Evolutionary conservation across 2,888 invertebrate species (phyloP), one percentile per base, ranked within the genome.

Genomic region (Meloe dianella): DNA sequence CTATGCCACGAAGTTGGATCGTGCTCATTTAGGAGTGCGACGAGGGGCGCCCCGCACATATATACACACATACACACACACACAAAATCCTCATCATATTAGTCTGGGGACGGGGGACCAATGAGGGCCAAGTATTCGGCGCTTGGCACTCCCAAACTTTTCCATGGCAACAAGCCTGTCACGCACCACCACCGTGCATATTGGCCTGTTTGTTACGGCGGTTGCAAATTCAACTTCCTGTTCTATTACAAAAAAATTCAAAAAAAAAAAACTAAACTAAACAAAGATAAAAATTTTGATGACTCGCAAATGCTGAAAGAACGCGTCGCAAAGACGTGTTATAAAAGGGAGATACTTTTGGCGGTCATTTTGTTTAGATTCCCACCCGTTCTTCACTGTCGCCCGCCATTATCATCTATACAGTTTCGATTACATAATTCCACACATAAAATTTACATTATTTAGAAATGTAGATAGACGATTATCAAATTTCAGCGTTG

Each of bases 71-170:
- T 14, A 14, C 38, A 38, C 38, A 38, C n/a, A n/a, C 1, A 38
- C n/a, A n/a, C n/a, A n/a, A 38, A 73, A 69, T 73, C 69, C 71
- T 73, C 70, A 64, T 64, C 65, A 71, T 71, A 65, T 73, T 71
- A 69, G 73, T 75, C 32, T 38, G n/a, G 73, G 73, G 71, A 71
- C 68, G 65, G 57, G 56, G 65, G 72, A 69, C 77, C 77, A 77
- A 77, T 77, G 71, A 70, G 76, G 71, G 71, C 67, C 65, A 69
- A 71, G 72, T 67, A 67, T 72, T 75, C 63, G 75, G 73, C 66
- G 75, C 75, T 77, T 74, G 78, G 77, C 78, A 78, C 78, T 77
- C 78, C 78, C 78, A 77, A 68, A 77, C 75, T 76, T 78, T 75
- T 68, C 75, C 78, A 77, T 78, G 75, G 78, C 77, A 78, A 77